Conservation (phyloP, 2,888 invertebrate genomes). For the Tachina grossa region DNA sequence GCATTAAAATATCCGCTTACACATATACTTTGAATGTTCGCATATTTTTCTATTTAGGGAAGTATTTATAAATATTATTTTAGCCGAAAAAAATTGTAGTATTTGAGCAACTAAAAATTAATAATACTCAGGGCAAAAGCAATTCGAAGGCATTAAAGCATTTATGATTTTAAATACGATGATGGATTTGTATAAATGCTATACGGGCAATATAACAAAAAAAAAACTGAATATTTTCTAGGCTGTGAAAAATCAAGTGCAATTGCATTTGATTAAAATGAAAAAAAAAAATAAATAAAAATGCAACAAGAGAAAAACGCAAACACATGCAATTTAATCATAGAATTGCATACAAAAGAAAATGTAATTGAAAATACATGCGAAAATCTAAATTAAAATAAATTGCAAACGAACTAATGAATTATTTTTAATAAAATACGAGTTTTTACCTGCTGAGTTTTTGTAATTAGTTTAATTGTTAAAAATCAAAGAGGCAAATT, state of each 20-base stretch:
- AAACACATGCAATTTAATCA: constrained; percentile 4
- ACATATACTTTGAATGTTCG: constrained; percentile 9
- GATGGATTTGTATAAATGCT: constrained; percentile 65
- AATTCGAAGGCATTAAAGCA: constrained; percentile 67
- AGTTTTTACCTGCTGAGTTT: constrained; percentile 62
- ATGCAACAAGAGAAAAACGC: neutral
- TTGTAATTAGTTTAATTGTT: constrained; percentile 56
- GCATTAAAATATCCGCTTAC: constrained; percentile 24
- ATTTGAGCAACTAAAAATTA: constrained; percentile 54
- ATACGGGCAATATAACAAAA: constrained; percentile 1
- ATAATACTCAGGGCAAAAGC: constrained; percentile 64
- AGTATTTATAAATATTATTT: constrained; percentile 64
- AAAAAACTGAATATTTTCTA: constrained; percentile 46
- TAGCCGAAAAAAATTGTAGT: constrained; percentile 14
- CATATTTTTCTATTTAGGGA: constrained; percentile 62
- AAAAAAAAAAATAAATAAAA: neutral
- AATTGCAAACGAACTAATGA: neutral
- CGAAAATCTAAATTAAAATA: constrained; percentile 25
- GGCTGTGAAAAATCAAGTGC: constrained; percentile 59
- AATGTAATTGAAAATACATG: constrained; percentile 27
- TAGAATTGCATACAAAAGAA: neutral
- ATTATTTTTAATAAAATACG: constrained; percentile 40
- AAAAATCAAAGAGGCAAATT: constrained; percentile 45
- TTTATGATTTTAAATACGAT: constrained; percentile 69
- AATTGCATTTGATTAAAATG: constrained; percentile 57